Evolutionary conservation across 1,140 invertebrate genomes (phyloP).

Genomic region (Bradysia coprophila): DNA sequence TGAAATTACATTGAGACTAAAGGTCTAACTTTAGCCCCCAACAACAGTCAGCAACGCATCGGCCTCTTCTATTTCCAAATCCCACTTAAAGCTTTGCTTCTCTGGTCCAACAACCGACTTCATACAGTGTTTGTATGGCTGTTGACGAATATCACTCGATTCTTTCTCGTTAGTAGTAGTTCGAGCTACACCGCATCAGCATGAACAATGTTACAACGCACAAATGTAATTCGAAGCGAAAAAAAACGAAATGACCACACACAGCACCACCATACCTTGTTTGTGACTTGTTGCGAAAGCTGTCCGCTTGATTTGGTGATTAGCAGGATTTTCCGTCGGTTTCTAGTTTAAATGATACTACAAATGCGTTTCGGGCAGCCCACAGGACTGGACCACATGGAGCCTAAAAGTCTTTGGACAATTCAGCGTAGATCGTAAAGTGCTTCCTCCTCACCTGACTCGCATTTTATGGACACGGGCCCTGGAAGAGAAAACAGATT

Average conservation of each 20-base stretch:
- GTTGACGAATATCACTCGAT: conserved; percentile 71
- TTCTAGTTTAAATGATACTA: conserved; percentile 96
- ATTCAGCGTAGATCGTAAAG: conserved; percentile 65
- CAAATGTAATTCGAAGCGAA: background rate
- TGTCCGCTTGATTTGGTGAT: conserved; percentile 69
- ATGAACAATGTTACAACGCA: too few relatives aligned
- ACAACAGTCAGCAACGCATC: conserved; percentile 60
- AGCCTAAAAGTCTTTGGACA: conserved; percentile 90
- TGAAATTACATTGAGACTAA: background rate
- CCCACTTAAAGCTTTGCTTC: conserved; percentile 49
- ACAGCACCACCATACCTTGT: conserved; percentile 46
- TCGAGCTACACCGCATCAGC: conserved; percentile 83
- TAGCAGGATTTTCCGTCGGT: conserved; percentile 77
- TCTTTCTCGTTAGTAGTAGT: conserved; percentile 68
- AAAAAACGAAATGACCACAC: conserved; percentile 7
- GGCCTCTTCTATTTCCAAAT: conserved; percentile 76
- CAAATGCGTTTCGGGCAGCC: conserved; percentile 80
- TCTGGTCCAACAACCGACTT: conserved; percentile 43
- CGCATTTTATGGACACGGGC: conserved; percentile 92
- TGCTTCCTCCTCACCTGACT: conserved; percentile 60
- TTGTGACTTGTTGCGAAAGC: conserved; percentile 84
- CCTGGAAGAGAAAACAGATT: too few relatives aligned
- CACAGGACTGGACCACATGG: conserved; percentile 82
- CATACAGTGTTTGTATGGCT: conserved; percentile 40
- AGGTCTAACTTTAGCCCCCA: conserved; percentile 32